A percentile compares a stretch with the other conserved stretches of the same genome.
These are phyloP conservation scores for Drosophila bunnanda DNA, from an alignment of 2,888 invertebrate species.

Conservation along the genomic window DNA sequence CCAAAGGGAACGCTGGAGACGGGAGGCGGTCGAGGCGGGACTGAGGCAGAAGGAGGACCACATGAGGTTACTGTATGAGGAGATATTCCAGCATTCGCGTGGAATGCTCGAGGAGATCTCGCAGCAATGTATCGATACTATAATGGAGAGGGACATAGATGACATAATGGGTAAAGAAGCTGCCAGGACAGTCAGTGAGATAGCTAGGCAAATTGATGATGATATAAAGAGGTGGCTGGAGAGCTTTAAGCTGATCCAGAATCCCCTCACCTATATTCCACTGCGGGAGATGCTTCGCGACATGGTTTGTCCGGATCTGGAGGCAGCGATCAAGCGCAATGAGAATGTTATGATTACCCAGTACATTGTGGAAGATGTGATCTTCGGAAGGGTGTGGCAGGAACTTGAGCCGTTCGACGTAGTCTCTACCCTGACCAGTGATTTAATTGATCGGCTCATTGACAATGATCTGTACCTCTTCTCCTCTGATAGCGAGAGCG, in stretches of 20 bases:
- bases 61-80: conserved; percentile 90
- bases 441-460: conserved; percentile 74
- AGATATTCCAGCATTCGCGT: conserved; percentile 89
- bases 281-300: conserved; percentile 63
- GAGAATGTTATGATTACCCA: conserved; percentile 62
- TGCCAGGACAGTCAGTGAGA: conserved; percentile 85
- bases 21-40: conserved; percentile 93
- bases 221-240: conserved; percentile 81
- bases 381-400: conserved; percentile 85
- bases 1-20: conserved; percentile 90
- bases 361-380: conserved; percentile 82
- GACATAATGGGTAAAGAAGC: conserved; percentile 87
- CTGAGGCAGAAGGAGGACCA: conserved; percentile 90
- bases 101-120: conserved; percentile 86
- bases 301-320: conserved; percentile 65
- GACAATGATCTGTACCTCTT: conserved; percentile 74
- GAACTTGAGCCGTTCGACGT: conserved; percentile 79
- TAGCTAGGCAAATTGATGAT: conserved; percentile 87
- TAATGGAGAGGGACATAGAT: conserved; percentile 87
- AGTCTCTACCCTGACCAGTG: conserved; percentile 52
- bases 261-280: conserved; percentile 65
- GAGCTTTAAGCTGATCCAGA: conserved; percentile 66
- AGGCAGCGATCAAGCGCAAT: conserved; percentile 37
- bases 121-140: conserved; percentile 87
- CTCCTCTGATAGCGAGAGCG: conserved; percentile 69